Evolutionary conservation across 2,888 invertebrate genomes (phyloP), one percentile per base, ranked within the genome.

Genomic region (Monopis laevigella): DNA sequence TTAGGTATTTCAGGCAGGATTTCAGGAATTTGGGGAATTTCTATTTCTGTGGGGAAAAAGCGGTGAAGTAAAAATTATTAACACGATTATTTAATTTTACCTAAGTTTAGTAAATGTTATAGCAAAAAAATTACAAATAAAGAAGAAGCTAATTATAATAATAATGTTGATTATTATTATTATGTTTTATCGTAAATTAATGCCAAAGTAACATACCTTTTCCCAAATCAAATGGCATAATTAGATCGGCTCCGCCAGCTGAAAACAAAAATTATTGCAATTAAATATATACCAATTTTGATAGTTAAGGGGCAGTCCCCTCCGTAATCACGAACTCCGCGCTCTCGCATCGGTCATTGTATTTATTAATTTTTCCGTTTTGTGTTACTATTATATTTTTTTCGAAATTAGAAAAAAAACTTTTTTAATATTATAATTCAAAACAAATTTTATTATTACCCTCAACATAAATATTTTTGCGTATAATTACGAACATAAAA

Each of bases 1-100:
- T n/a, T n/a, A 45, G 66, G 57, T 47, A 62, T 41, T 46, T 64
- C 71, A 41, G 67, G 71, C 61, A 55, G 67, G 58, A 70, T 59
- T 51, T 70, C 75, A 47, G 74, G 61, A 47, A 71, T 65, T 54
- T 65, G 70, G 44, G 69, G 68, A 53, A 71, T 62, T 49, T 74
- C 77, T 78, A 71, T 62, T 49, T 74, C 77, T 78, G 73, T 45
- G 49, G 53, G 53, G 54, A 57, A 32, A 17, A 32, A 32, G n/a
- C 14, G 45, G 8, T 7, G 24, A n/a, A 44, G 43, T 41, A 43
- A 26, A 16, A 42, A 5, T 8, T 12, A 35, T 39, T 29, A 45
- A 45, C 26, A 35, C 44, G 41, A 30, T 13, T 39, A 19, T 24
- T 39, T 35, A 30, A 29, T 27, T 26, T 27, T 39, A 28, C 1